phyloP scores from a whole-genome alignment of 1,140 invertebrate genomes.

The Lepidotrigona ventralis region DNA sequence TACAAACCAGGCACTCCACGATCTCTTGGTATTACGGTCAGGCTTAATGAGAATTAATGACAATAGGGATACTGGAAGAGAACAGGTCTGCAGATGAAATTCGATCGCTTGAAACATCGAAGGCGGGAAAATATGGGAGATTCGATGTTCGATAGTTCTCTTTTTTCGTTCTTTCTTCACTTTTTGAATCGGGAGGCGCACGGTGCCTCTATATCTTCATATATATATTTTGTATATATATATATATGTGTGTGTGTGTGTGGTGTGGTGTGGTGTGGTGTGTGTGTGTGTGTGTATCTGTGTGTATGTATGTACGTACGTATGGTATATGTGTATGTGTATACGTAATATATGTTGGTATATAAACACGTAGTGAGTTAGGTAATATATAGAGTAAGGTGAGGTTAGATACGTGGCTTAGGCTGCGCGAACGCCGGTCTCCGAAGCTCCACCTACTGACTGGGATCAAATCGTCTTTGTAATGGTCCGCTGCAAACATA shows the following conservation, averaged over 20 bases:
- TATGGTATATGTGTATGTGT: slow-evolving; percentile 48
- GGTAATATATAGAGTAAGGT: slow-evolving; percentile 80
- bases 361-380: slow-evolving; percentile 80
- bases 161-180: slow-evolving; percentile 10
- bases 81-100: neutral
- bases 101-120: slow-evolving; percentile 20
- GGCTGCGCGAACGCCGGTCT: slow-evolving; percentile 78
- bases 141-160: neutral
- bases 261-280: slow-evolving; percentile 47
- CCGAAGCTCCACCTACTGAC: slow-evolving; percentile 80
- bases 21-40: slow-evolving; percentile 11
- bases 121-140: slow-evolving; percentile 14
- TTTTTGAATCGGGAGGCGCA: slow-evolving; percentile 74
- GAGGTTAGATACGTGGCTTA: slow-evolving; percentile 81
- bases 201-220: slow-evolving; percentile 69
- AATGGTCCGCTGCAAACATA: slow-evolving; percentile 80
- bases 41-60: slow-evolving; percentile 18
- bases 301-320: slow-evolving; percentile 53
- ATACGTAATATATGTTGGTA: slow-evolving; percentile 77
- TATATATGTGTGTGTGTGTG: slow-evolving; percentile 55
- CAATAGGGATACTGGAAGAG: neutral
- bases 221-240: slow-evolving; percentile 58
- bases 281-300: slow-evolving; percentile 55
- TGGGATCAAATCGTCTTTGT: slow-evolving; percentile 80
- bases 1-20: slow-evolving; percentile 14